Percentiles rank a stretch among this genome's conserved stretches.
Evolutionary conservation across 2,888 invertebrate genomes (phyloP).

Genomic region (Anodontia alba): DNA sequence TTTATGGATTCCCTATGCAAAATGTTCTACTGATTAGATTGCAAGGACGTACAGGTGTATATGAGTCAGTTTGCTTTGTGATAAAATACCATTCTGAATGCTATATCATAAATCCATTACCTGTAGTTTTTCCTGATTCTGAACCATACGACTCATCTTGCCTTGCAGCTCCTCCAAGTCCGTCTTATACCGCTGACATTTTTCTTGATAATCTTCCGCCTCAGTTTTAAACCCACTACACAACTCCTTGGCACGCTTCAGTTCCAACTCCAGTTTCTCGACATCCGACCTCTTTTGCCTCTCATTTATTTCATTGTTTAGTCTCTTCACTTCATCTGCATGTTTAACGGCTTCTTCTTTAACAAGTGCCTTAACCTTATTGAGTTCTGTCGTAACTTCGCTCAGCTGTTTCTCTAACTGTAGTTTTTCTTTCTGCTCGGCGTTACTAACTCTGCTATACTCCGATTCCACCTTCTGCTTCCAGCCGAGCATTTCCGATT

Average conservation of each 20-base stretch:
- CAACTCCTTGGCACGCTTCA: conserved; percentile 58
- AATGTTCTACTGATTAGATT: too few species aligned
- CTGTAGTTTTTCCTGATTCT: conserved; percentile 56
- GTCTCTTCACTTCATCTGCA: conserved; percentile 52
- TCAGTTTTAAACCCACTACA: conserved; percentile 56
- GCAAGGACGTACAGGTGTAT: too few species aligned
- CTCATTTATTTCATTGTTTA: conserved; percentile 44
- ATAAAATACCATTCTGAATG: too few species aligned
- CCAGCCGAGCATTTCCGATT: conserved; percentile 54
- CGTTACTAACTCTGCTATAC: conserved; percentile 44
- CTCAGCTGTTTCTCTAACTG: conserved; percentile 59
- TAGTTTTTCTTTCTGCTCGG: conserved; percentile 60
- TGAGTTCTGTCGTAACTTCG: conserved; percentile 59
- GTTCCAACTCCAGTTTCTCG: conserved; percentile 52
- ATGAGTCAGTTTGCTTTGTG: too few species aligned
- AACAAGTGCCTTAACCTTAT: conserved; percentile 51
- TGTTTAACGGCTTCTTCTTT: conserved; percentile 47
- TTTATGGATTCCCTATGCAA: too few species aligned
- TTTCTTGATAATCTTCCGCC: conserved; percentile 51
- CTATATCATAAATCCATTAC: too few species aligned
- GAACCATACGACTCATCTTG: conserved; percentile 40
- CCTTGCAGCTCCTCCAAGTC: conserved; percentile 42
- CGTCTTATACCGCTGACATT: conserved; percentile 45
- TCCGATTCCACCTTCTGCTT: conserved; percentile 59
- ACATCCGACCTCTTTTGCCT: conserved; percentile 44